These are phyloP conservation scores for Hemichromis elongatus DNA, from an alignment of 2,113 vertebrate species.

Conservation along the genomic window DNA sequence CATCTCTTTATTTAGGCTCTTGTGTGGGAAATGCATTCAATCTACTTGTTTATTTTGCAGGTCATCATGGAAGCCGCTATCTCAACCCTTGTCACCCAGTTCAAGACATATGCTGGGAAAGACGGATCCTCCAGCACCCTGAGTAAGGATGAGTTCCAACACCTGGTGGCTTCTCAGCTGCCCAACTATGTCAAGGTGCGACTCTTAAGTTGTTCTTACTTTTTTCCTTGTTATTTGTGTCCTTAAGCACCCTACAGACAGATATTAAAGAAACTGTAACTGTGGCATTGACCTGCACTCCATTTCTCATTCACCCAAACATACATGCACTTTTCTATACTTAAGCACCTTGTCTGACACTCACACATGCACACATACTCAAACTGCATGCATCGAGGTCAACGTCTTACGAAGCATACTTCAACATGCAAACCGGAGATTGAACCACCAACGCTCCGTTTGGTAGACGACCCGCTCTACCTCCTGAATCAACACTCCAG, in stretches of 20 bases:
- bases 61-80: conserved; percentile 72
- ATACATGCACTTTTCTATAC: neutral
- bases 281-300: neutral
- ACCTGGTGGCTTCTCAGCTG: conserved; percentile 65
- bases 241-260: neutral
- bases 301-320: neutral
- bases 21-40: neutral
- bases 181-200: conserved; percentile 68
- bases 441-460: neutral
- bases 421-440: neutral
- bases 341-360: neutral
- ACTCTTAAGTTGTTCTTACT: neutral
- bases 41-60: neutral
- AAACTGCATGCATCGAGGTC: neutral
- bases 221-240: neutral
- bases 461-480: neutral
- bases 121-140: conserved; percentile 68
- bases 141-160: conserved; percentile 72
- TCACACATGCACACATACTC: neutral
- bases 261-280: neutral
- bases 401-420: neutral
- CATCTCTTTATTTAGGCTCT: neutral
- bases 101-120: conserved; percentile 67
- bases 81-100: conserved; percentile 62
- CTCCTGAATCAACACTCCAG: neutral